phyloP scores from a whole-genome alignment of 2,888 invertebrate species.

The Ephialtes manifestator region DNA sequence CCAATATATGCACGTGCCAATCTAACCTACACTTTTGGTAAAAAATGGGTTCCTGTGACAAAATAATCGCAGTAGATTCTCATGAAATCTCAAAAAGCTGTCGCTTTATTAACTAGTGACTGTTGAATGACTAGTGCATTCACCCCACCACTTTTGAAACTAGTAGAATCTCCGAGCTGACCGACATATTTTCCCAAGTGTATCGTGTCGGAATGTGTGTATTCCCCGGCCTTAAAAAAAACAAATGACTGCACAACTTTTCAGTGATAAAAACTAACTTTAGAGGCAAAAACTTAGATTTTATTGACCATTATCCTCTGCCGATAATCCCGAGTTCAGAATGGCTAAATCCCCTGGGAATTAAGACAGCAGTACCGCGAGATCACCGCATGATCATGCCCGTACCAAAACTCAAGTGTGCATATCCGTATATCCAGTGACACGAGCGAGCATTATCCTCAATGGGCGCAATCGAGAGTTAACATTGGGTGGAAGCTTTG shows the following conservation, averaged over 20 bases:
- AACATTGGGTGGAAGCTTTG: constrained; percentile 19
- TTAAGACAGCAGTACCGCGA: constrained; percentile 19
- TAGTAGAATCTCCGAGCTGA: too few species aligned
- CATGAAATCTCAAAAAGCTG: too few species aligned
- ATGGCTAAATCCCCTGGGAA: constrained; percentile 14
- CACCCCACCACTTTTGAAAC: too few species aligned
- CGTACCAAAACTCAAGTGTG: background rate
- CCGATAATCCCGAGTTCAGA: constrained; percentile 14
- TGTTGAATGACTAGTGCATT: too few species aligned
- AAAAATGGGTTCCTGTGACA: too few species aligned
- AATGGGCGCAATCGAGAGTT: constrained; percentile 47
- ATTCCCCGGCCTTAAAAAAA: background rate
- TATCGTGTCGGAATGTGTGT: too few species aligned
- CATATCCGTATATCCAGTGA: background rate
- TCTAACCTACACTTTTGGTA: too few species aligned
- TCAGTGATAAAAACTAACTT: background rate
- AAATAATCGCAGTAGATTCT: too few species aligned
- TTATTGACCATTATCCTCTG: constrained; percentile 30
- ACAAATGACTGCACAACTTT: background rate
- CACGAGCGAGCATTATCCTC: constrained; percentile 28
- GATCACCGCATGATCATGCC: constrained; percentile 6
- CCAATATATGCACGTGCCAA: too few species aligned
- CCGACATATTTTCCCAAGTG: too few species aligned
- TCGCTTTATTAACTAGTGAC: too few species aligned
- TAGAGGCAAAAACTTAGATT: constrained; percentile 2